A percentile compares a stretch with the other conserved stretches of the same genome.
phyloP scores from a whole-genome alignment of 2,113 vertebrate species.

The Nematolebias whitei region DNA sequence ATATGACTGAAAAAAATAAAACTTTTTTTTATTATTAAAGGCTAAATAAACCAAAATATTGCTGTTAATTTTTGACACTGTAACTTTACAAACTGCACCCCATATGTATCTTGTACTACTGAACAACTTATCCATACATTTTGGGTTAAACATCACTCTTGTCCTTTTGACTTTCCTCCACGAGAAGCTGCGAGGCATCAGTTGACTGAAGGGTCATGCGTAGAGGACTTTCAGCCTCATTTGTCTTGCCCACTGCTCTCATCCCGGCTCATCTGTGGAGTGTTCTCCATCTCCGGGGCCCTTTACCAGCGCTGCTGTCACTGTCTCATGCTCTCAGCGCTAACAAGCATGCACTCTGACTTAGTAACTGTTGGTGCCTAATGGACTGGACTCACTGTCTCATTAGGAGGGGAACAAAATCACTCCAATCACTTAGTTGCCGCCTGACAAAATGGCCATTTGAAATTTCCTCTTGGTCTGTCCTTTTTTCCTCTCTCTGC shows the following conservation, averaged over 20 bases:
- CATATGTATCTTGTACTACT: not conserved
- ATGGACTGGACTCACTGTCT: constrained; percentile 64
- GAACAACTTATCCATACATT: not conserved
- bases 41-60: no score
- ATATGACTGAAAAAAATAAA: no score
- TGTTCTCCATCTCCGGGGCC: constrained; percentile 32
- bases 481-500: constrained; percentile 14
- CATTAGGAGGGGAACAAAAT: constrained; percentile 56
- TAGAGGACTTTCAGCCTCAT: constrained; percentile 19
- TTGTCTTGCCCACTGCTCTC: constrained; percentile 9
- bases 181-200: constrained; percentile 2
- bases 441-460: constrained; percentile 57
- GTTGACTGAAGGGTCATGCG: constrained; percentile 9
- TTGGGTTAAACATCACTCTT: constrained; percentile 23
- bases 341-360: constrained; percentile 45
- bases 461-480: constrained; percentile 31
- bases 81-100: no score
- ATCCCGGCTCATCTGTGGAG: constrained; percentile 22
- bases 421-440: constrained; percentile 59
- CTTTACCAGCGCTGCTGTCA: constrained; percentile 49
- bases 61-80: no score
- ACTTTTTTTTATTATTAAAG: no score
- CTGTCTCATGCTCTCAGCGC: constrained; percentile 22
- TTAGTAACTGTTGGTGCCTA: constrained; percentile 39
- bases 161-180: constrained; percentile 27